Evolutionary conservation across 2,888 invertebrate species (phyloP).

Genomic region (Drosophila anomalata): DNA sequence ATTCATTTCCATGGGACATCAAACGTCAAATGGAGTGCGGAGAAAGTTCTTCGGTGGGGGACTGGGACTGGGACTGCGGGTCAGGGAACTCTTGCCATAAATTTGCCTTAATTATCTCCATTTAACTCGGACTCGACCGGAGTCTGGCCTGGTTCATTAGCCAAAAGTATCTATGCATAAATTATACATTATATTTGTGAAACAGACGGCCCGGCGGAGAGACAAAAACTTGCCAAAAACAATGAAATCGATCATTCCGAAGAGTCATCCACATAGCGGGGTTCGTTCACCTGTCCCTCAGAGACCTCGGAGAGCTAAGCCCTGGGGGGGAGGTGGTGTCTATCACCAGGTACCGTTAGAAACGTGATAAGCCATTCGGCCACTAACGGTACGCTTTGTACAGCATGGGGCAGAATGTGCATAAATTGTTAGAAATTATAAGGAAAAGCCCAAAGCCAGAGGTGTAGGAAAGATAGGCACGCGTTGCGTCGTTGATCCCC

Average conservation of each 20-base stretch:
- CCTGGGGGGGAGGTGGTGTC: conserved; percentile 22
- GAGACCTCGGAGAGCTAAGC: conserved; percentile 34
- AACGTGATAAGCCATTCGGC: conserved; percentile 53
- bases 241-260: conserved; percentile 63
- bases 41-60: conserved; percentile 58
- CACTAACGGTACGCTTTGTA: conserved; percentile 50
- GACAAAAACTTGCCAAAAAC: conserved; percentile 31
- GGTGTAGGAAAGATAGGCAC: conserved; percentile 26
- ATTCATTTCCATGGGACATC: conserved; percentile 57
- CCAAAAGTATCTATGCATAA: conserved; percentile 65
- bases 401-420: conserved; percentile 50
- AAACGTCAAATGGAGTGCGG: conserved; percentile 65
- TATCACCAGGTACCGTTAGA: conserved; percentile 57
- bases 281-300: conserved; percentile 67
- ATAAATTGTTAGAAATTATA: conserved; percentile 63
- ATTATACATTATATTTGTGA: conserved; percentile 55
- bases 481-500: conserved; percentile 33
- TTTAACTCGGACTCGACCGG: conserved; percentile 15
- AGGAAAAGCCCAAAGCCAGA: conserved; percentile 52
- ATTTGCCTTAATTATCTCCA: conserved; percentile 36
- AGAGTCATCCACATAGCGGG: conserved; percentile 57
- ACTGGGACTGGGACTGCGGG: conserved; percentile 7
- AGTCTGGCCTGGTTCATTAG: conserved; percentile 54
- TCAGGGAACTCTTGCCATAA: conserved; percentile 41
- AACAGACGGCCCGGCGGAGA: conserved; percentile 37